Percentiles rank a stretch among this genome's conserved stretches.
phyloP scores from a whole-genome alignment of 1,140 invertebrate species.

The Pteromalus puparum region DNA sequence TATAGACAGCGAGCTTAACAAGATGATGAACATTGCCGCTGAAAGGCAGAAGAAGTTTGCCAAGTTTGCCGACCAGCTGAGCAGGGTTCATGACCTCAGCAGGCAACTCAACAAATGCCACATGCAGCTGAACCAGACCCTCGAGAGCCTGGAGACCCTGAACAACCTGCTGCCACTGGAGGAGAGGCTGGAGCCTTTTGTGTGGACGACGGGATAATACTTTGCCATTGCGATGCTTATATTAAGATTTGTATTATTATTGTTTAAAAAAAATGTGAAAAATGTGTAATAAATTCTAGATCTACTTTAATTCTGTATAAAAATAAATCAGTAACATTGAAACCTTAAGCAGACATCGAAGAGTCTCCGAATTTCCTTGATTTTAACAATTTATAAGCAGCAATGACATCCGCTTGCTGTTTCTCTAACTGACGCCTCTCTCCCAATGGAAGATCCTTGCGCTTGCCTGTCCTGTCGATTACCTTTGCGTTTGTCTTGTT shows the following conservation, averaged over 20 bases:
- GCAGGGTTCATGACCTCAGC: constrained; percentile 83
- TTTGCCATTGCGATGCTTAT: constrained; percentile 11
- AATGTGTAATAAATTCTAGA: constrained; percentile 24
- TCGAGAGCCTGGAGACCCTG: constrained; percentile 89
- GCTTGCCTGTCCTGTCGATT: constrained; percentile 75
- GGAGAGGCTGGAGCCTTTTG: constrained; percentile 91
- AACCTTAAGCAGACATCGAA: constrained; percentile 44
- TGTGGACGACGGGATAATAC: constrained; percentile 87
- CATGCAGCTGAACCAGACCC: constrained; percentile 87
- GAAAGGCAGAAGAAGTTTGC: constrained; percentile 90
- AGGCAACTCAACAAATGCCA: constrained; percentile 89
- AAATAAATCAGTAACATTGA: constrained; percentile 41
- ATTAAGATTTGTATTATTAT: constrained; percentile 15
- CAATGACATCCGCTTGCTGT: constrained; percentile 77
- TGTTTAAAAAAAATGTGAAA: constrained; percentile 36
- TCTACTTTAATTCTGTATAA: constrained; percentile 41
- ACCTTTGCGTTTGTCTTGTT: constrained; percentile 52
- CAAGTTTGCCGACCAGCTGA: constrained; percentile 89
- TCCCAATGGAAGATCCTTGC: constrained; percentile 76
- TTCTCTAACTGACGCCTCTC: constrained; percentile 78
- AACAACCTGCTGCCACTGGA: constrained; percentile 90
- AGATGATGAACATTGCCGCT: constrained; percentile 81
- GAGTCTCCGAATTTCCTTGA: constrained; percentile 61
- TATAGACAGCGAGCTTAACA: constrained; percentile 83
- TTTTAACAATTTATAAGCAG: constrained; percentile 79